Base-by-base conservation (phyloP, 2,797 vertebrate genomes). In the Enoplosus armatus region DNA sequence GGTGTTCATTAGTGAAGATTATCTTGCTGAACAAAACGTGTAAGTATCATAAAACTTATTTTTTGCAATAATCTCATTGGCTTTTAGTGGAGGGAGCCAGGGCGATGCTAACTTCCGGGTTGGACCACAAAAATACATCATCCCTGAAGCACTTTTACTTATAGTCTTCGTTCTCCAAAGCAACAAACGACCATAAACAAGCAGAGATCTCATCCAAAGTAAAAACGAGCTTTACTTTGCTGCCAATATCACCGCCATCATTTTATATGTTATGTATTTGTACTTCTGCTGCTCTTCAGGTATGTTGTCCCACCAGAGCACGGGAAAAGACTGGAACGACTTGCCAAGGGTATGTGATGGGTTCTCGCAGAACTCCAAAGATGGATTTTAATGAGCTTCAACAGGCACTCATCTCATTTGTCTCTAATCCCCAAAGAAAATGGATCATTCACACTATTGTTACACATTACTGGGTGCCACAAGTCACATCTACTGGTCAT, bases 261-360 rank as follows among this genome's bases (percentile, higher is more conserved):
- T 61, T n/a, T n/a, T 33, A 1, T 48, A 18, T 61, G 50, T 70
- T 9, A 71, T 66, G 4, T 33, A 7, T 56, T 8, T 68, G 47
- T 66, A 0, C 2, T 67, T 64, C 16, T 80, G 8, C 78, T 82
- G 5, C 37, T 77, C 75, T 91, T 8, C 87, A 99, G 98, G 98
- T 99, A 99, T 41, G 95, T 96, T 0, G 96, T 99, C 16, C 98
- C 98, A 31, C 98, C 98, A 26, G 98, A 99, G 79, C 97, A 99
- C 0, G 98, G 98, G 62, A 99, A 98, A 78, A 92, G 98, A 18
- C 80, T 99, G 88, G 98, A 99, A 74, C 96, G 97, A 41, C 97
- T 99, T 3, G 98, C 98, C 62, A 99, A 97, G 95, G 98, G 98
- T 99, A 96, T 8, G 71, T 72, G 18, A n/a, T 70, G 10, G 41